Base-by-base conservation (phyloP, 2,113 vertebrate species). In the Labeo rohita region DNA sequence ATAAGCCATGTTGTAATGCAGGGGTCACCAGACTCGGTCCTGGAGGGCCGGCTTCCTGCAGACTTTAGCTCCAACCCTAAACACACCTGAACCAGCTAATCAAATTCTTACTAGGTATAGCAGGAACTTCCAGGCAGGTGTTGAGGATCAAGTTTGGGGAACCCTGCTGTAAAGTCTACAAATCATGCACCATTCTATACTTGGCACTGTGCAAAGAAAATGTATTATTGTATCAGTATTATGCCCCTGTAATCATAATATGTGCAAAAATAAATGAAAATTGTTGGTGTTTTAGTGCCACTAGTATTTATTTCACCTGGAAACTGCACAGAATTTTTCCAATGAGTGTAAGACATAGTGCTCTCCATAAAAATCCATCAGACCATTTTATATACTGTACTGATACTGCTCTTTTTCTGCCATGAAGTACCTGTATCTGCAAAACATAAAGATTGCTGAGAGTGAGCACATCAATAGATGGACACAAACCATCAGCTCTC, bases 401-500 rank as follows among this genome's bases (percentile, higher is more conserved):
- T 13, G 43, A 74, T 74, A 49, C 21, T 10, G n/a, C 45, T 74
- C n/a, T 77, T 54, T 28, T 52, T 12, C 79, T 65, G 8, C 45
- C 36, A 23, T 56, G 15, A 45, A 80, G 56, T 78, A 59, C 56
- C 56, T 61, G 36, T 80, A 45, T 10, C 36, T 61, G 34, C 34
- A 47, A 63, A 47, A 63, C 4, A 4, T 65, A 28, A 28, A 74
- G 13, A 52, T 28, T 77, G 75, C 75, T 18, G 36, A 63, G 21
- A 80, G 43, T 34, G 59, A 65, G 61, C 15, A 8, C 59, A 47
- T 66, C 59, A 81, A 81, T 34, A 49, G n/a, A 81, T 65, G 23
- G 34, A 81, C 21, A 66, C 43, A 81, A 47, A 50, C 61, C 61
- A 81, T 81, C 43, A 66, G 23, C 61, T 59, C 45, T 65, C 43